These are phyloP conservation scores for Lycaena phlaeas DNA, from an alignment of 2,888 invertebrate genomes.

Conservation along the genomic window DNA sequence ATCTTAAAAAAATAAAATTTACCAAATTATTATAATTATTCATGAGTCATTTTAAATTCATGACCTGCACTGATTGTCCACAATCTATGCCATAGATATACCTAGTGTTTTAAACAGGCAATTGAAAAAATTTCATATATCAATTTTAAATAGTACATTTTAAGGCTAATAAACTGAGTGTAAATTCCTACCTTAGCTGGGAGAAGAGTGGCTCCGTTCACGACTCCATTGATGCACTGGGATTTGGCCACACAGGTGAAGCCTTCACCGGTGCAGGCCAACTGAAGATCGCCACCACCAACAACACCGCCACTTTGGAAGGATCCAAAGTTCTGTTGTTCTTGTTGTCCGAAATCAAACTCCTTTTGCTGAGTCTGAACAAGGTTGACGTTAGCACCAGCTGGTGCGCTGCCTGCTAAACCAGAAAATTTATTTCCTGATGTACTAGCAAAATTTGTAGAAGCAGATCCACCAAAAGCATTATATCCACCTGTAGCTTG, in stretches of 20 bases:
- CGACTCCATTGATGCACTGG: conserved; percentile 75
- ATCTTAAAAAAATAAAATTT: too few species aligned
- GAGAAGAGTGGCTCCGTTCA: conserved; percentile 59
- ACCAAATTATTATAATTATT: too few species aligned
- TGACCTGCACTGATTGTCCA: too few species aligned
- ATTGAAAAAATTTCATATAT: too few species aligned
- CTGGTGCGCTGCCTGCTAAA: conserved; percentile 49
- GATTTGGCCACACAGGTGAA: conserved; percentile 75
- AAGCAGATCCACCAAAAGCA: conserved; percentile 9
- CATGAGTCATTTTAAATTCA: too few species aligned
- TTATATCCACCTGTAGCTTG: conserved; percentile 25
- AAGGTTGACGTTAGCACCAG: conserved; percentile 45
- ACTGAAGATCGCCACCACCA: conserved; percentile 46
- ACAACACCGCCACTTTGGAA: not conserved
- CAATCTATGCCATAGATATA: too few species aligned
- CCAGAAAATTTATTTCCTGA: conserved; percentile 38
- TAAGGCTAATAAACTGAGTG: not conserved
- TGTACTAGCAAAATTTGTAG: conserved; percentile 14
- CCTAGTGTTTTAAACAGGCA: too few species aligned
- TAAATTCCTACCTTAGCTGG: conserved; percentile 70
- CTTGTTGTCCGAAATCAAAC: conserved; percentile 45
- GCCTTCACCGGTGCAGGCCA: conserved; percentile 72
- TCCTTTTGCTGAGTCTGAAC: conserved; percentile 50
- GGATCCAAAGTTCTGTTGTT: conserved; percentile 36
- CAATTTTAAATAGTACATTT: too few species aligned